Base-by-base conservation (phyloP, 2,888 invertebrate species). In the Ametastegia equiseti region DNA sequence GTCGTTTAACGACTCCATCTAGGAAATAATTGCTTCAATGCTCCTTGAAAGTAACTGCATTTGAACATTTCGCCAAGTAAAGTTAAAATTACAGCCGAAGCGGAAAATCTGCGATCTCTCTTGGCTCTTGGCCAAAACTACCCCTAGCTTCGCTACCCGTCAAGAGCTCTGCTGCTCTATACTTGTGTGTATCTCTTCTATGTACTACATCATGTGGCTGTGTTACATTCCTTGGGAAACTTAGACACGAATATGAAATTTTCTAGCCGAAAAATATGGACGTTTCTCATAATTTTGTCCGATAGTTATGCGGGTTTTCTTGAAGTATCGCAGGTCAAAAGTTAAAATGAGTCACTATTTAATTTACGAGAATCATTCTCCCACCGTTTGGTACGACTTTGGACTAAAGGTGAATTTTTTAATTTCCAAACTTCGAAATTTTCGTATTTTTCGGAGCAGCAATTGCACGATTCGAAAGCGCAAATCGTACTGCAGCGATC, bases 71-170 rank as follows among this genome's bases (percentile, higher is more conserved):
- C 67, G 36, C 80, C 67, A 39, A 67, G 80, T 69, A 67, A 80
- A 80, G 80, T 80, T 80, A 15, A 65, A 67, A 80, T 80, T 67
- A 80, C 80, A 80, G 67, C 27, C 67, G 80, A 65, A 67, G 42
- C 80, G 39, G 80, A 80, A 80, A 80, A 80, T 80, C 80, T 69
- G 80, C 80, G 80, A 80, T 69, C 80, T 67, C 67, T 69, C 47
- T 80, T 80, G 80, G 80, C 47, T 67, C 15, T 54, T 36, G 30
- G 47, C 80, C 80, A 80, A 80, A 67, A 69, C 80, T 50, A 80
- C 36, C 80, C n/a, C 67, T n/a, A 80, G 80, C 80, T 80, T 30
- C 65, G n/a, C n/a, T n/a, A 80, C 67, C 67, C 80, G 80, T 80
- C 80, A 80, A 80, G 65, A 63, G 63, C 67, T 63, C n/a, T n/a